A percentile compares a stretch with the other conserved stretches of the same genome.
phyloP scores from a whole-genome alignment of 2,113 vertebrate species.

The Albula goreensis region DNA sequence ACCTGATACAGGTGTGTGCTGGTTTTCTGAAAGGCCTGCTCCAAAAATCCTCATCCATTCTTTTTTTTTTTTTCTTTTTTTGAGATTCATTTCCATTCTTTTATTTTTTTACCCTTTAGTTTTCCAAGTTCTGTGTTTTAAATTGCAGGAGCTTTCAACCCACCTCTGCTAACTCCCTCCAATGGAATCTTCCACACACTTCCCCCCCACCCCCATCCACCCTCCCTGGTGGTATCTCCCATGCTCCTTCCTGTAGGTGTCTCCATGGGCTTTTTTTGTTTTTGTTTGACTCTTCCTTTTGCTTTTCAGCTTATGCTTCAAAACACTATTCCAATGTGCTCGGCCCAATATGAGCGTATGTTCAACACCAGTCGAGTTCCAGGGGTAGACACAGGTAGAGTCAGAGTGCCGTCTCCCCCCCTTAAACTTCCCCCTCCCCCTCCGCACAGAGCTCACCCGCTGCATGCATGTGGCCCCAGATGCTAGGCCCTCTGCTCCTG shows the following conservation, averaged over 20 bases:
- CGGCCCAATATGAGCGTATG: conserved; percentile 93
- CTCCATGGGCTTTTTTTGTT: conserved; percentile 39
- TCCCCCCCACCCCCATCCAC: no score
- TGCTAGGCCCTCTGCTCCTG: conserved; percentile 25
- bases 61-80: conserved; percentile 22
- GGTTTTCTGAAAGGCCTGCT: conserved; percentile 33
- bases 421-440: conserved; percentile 28
- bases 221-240: not conserved
- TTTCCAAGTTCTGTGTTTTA: conserved; percentile 29
- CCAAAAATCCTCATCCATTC: conserved; percentile 41
- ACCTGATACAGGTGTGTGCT: conserved; percentile 35
- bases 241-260: conserved; percentile 11
- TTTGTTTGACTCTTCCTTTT: conserved; percentile 68
- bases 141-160: conserved; percentile 8
- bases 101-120: conserved; percentile 17
- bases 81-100: conserved; percentile 9
- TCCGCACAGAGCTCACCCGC: conserved; percentile 19
- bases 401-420: conserved; percentile 50
- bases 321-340: conserved; percentile 94
- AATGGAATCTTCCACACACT: not conserved
- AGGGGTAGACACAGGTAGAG: conserved; percentile 91
- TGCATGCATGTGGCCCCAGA: conserved; percentile 28
- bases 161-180: conserved; percentile 13
- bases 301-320: conserved; percentile 81
- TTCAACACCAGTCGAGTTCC: conserved; percentile 93